A percentile compares a stretch with the other conserved stretches of the same genome.
Conservation (phyloP, 2,113 vertebrate genomes). For the Apaloderma vittatum region DNA sequence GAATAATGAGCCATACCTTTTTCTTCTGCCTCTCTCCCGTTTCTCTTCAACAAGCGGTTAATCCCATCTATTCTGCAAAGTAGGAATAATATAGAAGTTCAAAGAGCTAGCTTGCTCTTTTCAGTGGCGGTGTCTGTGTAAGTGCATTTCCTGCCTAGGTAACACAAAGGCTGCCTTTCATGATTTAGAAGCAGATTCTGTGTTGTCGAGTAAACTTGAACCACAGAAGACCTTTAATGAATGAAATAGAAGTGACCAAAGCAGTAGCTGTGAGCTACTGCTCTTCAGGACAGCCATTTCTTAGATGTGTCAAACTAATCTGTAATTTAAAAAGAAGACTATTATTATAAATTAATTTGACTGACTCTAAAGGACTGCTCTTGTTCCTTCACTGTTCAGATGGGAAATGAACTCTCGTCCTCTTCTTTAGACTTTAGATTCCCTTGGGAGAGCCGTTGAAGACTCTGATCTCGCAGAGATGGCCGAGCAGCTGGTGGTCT, state of each 20-base stretch:
- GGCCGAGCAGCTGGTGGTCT: constrained; percentile 63
- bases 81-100: not conserved
- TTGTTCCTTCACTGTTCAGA: fast-evolving
- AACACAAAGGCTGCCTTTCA: not conserved
- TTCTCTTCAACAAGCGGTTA: not conserved
- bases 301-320: fast-evolving
- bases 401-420: fast-evolving
- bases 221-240: not conserved
- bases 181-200: not conserved
- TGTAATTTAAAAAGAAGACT: not conserved
- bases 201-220: not conserved
- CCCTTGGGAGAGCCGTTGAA: constrained; percentile 75
- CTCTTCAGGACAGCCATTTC: fast-evolving
- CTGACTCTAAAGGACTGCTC: not conserved
- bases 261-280: not conserved
- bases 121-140: not conserved
- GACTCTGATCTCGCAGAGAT: not conserved
- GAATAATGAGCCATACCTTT: not conserved
- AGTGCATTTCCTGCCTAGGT: not conserved
- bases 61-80: not conserved
- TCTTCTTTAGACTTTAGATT: constrained; percentile 81
- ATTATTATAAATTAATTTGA: not conserved
- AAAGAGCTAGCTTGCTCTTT: not conserved
- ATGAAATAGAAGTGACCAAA: not conserved
- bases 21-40: not conserved